Evolutionary conservation across 2,113 vertebrate species (phyloP), one percentile per base, ranked within the genome.

Genomic region (Apteryx mantelli): DNA sequence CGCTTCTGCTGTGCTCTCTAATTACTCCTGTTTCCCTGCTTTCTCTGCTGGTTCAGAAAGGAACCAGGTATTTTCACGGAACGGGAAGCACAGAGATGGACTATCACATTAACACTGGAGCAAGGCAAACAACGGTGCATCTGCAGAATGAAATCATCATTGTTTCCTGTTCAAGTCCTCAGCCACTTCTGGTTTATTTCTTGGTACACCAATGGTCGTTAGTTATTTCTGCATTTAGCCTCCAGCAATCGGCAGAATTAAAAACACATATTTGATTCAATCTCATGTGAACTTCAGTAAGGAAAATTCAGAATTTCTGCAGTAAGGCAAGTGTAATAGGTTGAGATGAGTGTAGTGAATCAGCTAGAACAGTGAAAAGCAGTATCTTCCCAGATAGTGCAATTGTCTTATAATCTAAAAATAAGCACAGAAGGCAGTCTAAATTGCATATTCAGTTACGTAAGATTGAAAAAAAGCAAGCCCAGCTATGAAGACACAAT

Each of bases 401-500:
- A 26, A 13, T 10, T 24, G 46, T 48, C 58, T 30, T 80, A 28
- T 20, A 30, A 46, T 10, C 78, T 81, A 24, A 46, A 60, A n/a
- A 3, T 8, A 91, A 55, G 75, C 74, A 81, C 63, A 65, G 38
- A 75, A 36, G 7, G n/a, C 18, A 48, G 61, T 34, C 40, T 38
- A 18, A 32, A 61, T 40, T 11, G 30, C 17, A 46, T 4, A 8
- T 70, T 85, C 60, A n/a, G 17, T 87, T 90, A 56, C 7, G 25
- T n/a, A 61, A 78, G 26, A 61, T 14, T 36, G 30, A 18, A 71
- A 83, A 82, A 58, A 71, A 96, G n/a, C 53, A 74, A 91, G 78
- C 22, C 44, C 53, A 86, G 50, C 5, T 64, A 46, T 21, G 32
- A 78, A 91, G 26, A 48, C 4, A 75, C 10, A 74, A 12, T 28